Evolutionary conservation across 1,140 invertebrate genomes (phyloP).

Genomic region (Sycophila sp.): DNA sequence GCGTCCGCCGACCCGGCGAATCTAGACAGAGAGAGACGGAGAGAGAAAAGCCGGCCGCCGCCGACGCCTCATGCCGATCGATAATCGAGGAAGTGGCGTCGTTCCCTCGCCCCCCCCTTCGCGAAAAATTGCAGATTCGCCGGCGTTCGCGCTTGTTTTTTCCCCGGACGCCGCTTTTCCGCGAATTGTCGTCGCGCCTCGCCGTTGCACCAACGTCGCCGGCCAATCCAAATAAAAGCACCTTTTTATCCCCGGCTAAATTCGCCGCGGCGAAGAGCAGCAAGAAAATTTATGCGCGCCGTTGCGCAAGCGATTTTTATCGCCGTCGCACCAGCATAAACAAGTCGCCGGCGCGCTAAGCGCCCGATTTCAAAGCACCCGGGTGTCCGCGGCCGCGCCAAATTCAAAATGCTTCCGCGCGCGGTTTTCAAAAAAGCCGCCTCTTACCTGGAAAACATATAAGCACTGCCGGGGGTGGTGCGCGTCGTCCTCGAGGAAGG

Average conservation of each 20-base stretch:
- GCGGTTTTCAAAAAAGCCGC: not conserved
- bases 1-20: not conserved
- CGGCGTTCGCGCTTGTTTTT: not conserved
- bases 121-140: not conserved
- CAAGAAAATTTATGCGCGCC: too few relatives aligned
- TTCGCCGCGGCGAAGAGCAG: too few relatives aligned
- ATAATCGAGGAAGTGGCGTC: slow-evolving; percentile 16
- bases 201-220: too few relatives aligned
- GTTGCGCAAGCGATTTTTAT: not conserved
- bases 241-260: too few relatives aligned
- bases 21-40: not conserved
- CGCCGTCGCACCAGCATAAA: too few relatives aligned
- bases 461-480: not conserved
- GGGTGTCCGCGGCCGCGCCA: not conserved
- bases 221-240: too few relatives aligned
- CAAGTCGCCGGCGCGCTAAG: not conserved
- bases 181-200: too few relatives aligned
- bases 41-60: slow-evolving; percentile 11
- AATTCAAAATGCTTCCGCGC: not conserved
- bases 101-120: not conserved
- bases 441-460: slow-evolving; percentile 29
- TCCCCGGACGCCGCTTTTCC: not conserved
- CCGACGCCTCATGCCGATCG: slow-evolving; percentile 11
- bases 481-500: not conserved
- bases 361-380: too few relatives aligned